These are phyloP conservation scores for Eurystomus glaucurus DNA, from an alignment of 2,797 vertebrate genomes.

Conservation along the genomic window DNA sequence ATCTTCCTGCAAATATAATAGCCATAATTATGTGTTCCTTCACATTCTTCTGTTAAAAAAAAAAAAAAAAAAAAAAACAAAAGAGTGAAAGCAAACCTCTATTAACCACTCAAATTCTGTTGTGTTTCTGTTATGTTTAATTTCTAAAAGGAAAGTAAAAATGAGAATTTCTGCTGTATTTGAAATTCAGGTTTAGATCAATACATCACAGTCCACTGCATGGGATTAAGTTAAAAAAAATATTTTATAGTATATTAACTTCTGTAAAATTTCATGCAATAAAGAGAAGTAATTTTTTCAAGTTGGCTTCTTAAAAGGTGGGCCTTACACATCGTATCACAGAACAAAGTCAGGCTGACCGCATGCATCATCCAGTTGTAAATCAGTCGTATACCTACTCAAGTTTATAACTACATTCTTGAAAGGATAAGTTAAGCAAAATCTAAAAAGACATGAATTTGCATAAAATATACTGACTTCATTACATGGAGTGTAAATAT, in stretches of 20 bases:
- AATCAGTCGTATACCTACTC: neutral
- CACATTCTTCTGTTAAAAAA: neutral
- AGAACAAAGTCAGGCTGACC: neutral
- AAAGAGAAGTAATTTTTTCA: neutral
- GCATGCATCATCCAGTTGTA: neutral
- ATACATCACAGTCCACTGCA: neutral
- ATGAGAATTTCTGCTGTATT: neutral
- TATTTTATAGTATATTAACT: neutral
- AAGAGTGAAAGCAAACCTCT: neutral
- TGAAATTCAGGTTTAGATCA: neutral
- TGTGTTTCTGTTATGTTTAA: neutral
- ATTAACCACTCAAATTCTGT: neutral
- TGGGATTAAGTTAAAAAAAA: neutral
- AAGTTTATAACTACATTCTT: neutral
- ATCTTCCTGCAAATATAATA: neutral
- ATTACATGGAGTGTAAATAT: neutral
- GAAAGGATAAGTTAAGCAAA: neutral
- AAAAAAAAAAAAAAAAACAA: neutral
- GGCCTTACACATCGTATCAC: neutral
- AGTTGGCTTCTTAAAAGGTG: neutral
- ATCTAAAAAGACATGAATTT: neutral
- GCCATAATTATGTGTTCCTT: fast-evolving
- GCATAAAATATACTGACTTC: neutral
- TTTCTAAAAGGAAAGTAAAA: neutral
- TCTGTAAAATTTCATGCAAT: neutral